phyloP scores from a whole-genome alignment of 92 coral and sea anemone species.

The Porites evermanni region DNA sequence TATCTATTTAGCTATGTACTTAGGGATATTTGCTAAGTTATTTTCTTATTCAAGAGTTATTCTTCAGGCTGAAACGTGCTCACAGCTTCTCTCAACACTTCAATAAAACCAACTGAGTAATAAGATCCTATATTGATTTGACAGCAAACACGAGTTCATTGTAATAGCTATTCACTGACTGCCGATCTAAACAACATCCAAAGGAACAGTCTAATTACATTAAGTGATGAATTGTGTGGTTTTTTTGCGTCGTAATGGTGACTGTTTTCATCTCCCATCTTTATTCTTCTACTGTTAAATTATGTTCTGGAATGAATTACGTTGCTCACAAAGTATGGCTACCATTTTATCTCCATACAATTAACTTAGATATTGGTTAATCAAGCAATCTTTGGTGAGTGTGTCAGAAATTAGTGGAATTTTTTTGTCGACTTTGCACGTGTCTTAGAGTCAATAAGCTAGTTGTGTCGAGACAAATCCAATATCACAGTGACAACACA shows the following conservation, averaged over 20 bases:
- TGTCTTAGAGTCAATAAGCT: constrained; percentile 19
- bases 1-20: neutral
- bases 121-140: constrained; percentile 12
- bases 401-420: constrained; percentile 4
- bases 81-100: constrained; percentile 2
- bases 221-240: neutral
- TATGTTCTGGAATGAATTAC: constrained; percentile 15
- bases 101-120: neutral
- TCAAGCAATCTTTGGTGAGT: neutral
- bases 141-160: constrained; percentile 10
- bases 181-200: neutral
- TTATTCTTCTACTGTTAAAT: neutral
- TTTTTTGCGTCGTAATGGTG: neutral
- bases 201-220: constrained; percentile 3
- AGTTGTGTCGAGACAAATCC: constrained; percentile 9
- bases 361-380: constrained; percentile 9
- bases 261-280: neutral
- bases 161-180: neutral
- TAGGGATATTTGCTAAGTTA: neutral
- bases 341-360: neutral
- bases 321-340: constrained; percentile 1
- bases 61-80: constrained; percentile 20
- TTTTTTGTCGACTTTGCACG: neutral
- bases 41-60: neutral
- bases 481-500: constrained; percentile 14